Conservation (phyloP, 2,888 invertebrate genomes). For the Mesoligia furuncula region DNA sequence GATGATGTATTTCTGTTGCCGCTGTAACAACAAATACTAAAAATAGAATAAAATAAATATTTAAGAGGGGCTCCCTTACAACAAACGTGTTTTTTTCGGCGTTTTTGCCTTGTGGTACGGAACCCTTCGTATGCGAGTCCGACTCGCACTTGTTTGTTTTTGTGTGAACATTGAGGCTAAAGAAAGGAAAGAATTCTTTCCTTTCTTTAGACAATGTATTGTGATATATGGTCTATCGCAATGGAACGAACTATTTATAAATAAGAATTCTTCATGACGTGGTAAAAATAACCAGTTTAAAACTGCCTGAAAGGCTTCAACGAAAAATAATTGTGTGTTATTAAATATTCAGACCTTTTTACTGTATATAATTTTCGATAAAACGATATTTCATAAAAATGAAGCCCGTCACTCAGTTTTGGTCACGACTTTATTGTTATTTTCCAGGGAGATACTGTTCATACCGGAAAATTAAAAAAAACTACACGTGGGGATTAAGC, state of each 20-base stretch:
- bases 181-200: no score
- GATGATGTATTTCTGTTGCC: no score
- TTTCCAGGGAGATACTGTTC: conserved; percentile 26
- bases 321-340: neutral
- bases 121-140: no score
- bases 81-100: no score
- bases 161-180: no score
- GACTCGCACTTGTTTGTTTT: no score
- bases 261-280: neutral
- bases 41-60: no score
- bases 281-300: no score
- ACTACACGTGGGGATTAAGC: conserved; percentile 36
- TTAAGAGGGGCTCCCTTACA: no score
- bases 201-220: neutral
- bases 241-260: neutral
- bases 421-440: conserved; percentile 34
- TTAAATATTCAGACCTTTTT: neutral
- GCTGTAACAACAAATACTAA: no score
- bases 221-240: no score
- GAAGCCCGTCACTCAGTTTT: conserved; percentile 17
- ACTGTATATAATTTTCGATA: neutral
- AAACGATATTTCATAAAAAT: neutral
- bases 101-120: no score
- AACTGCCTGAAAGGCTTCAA: neutral
- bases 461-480: conserved; percentile 56